A percentile compares a stretch with the other conserved stretches of the same genome.
These are phyloP conservation scores for Gasterosteus aculeatus DNA, from an alignment of 2,113 vertebrate genomes.

Conservation along the genomic window DNA sequence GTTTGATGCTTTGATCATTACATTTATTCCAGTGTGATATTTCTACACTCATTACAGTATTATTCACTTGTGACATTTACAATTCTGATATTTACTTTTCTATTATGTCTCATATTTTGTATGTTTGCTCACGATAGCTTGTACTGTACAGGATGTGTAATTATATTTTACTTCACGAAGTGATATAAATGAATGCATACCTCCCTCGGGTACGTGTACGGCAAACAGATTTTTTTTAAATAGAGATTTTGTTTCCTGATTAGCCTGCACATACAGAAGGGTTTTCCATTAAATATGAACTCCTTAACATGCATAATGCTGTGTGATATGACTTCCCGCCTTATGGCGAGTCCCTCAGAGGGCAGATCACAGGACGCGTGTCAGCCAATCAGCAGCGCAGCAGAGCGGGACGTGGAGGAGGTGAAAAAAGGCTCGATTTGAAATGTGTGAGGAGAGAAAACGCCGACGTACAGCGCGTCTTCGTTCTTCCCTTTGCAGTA, in stretches of 20 bases:
- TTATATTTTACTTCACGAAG: conserved; percentile 7
- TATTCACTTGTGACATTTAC: conserved; percentile 11
- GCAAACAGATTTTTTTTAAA: neutral
- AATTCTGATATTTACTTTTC: neutral
- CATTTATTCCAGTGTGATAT: conserved; percentile 1
- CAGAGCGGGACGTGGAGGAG: conserved; percentile 15
- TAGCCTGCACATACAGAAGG: neutral
- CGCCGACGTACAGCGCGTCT: conserved; percentile 2
- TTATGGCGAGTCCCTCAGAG: conserved; percentile 20
- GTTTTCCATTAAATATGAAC: conserved; percentile 22
- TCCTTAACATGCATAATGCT: conserved; percentile 40
- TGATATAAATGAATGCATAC: conserved; percentile 10
- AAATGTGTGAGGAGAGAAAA: conserved; percentile 32
- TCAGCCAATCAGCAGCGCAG: conserved; percentile 19
- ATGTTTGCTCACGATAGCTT: neutral
- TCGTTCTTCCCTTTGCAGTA: conserved; percentile 30
- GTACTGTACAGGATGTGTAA: neutral
- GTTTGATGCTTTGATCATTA: neutral
- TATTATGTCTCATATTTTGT: conserved; percentile 2
- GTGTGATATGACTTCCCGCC: conserved; percentile 25
- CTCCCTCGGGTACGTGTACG: neutral
- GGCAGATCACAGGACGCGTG: neutral
- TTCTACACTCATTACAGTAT: neutral
- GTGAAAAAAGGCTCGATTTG: conserved; percentile 22
- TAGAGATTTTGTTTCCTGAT: neutral